Base-by-base conservation (phyloP, 2,113 vertebrate genomes). In the Aptenodytes forsteri region DNA sequence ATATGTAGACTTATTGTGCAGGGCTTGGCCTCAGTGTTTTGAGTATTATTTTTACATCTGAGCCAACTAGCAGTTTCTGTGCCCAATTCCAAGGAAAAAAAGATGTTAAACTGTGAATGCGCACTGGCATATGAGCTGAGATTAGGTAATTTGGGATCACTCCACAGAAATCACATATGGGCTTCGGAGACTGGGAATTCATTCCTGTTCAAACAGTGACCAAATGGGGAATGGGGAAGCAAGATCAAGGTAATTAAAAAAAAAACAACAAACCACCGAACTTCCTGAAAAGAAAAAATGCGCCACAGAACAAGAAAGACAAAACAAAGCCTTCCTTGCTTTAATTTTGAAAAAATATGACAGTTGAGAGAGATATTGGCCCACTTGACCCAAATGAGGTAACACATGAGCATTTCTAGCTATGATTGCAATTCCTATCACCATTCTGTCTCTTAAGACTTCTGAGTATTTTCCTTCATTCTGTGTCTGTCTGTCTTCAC, bases 161-260 rank as follows among this genome's bases (percentile, higher is more conserved):
- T 98, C 97, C 97, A 97, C 44, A 94, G 95, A 97, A 97, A 96
- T 95, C 93, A 72, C 89, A 83, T 96, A 96, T 97, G 97, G 96
- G 91, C 96, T 96, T 98, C 95, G 89, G 97, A 96, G 96, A 98
- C 97, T 93, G 49, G 87, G 89, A 96, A 92, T 96, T 98, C 89
- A 69, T 97, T 97, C 96, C 93, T 97, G 84, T 96, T 97, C 95
- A 97, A 97, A 94, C 95, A 91, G 93, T 90, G 72, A 97, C 90
- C 96, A 47, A 96, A 90, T 80, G 71, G 50, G 93, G 87, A 93
- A 86, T 5, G 29, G 26, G 29, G 69, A 87, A 75, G 76, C 38
- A 78, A 90, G 91, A 97, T 91, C 77, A 87, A 89, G 62, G 89
- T 76, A 92, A 79, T 90, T 64, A n/a, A 72, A 86, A 59, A 62